Base-by-base conservation (phyloP, 2,888 invertebrate genomes). In the Lordiphosa fenestrarum region DNA sequence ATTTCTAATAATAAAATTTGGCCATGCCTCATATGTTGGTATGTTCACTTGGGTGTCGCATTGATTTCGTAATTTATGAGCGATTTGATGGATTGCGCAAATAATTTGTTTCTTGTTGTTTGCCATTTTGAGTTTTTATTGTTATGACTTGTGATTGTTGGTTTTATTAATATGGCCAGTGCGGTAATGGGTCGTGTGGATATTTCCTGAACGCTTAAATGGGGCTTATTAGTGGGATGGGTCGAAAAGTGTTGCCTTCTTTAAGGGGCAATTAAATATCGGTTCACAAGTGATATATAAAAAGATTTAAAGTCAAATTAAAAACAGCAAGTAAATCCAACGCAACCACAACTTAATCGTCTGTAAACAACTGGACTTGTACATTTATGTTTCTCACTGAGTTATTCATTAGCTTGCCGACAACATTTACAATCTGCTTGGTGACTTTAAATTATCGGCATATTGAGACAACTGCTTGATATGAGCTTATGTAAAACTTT, bases 41-140 rank as follows among this genome's bases (percentile, higher is more conserved):
- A 21, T 50, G 49, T 59, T 51, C 39, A 55, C 36, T 42, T 55
- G 41, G 61, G 69, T 62, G 38, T 53, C 58, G 40, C 64, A 61
- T 69, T 73, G 67, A 67, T 71, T 67, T 73, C 38, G 46, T 53
- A 69, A 69, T 69, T 76, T 64, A 65, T 62, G 62, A 53, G 50
- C 57, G 52, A 63, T 73, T 77, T 73, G 71, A 70, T 73, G 71
- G 73, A 67, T 70, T 73, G 67, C 57, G 52, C 62, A 67, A 70
- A 76, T 64, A 51, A 73, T 69, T 72, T 65, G 53, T 68, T 49
- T 60, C 46, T 53, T 9, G 30, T 30, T 30, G 30, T 30, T 30
- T 30, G 7, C 2, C 9, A 30, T 68, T 66, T 66, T 35, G 41
- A 66, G 53, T 54, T 62, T 74, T 52, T 65, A 60, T 71, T 71